Conservation (phyloP, 2,113 vertebrate genomes). For the Carollia perspicillata region DNA sequence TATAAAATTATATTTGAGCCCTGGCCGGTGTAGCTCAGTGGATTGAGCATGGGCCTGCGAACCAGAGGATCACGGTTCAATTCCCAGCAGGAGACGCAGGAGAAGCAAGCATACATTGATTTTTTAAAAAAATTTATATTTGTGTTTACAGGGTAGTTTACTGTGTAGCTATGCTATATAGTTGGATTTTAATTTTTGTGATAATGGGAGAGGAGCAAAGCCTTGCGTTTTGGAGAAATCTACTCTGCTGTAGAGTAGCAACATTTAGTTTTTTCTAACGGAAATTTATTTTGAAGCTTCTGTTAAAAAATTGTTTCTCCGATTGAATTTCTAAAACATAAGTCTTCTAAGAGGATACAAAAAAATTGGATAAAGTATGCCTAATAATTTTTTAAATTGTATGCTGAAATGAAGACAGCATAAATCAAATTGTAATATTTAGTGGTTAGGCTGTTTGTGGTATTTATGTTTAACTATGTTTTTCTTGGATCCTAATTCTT, state of each 20-base stretch:
- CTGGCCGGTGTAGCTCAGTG: too few relatives aligned
- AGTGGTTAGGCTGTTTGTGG: neutral
- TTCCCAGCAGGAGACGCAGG: too few relatives aligned
- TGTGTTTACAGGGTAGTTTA: neutral
- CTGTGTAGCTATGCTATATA: neutral
- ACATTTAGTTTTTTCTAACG: neutral
- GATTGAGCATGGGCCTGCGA: too few relatives aligned
- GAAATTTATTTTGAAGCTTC: constrained; percentile 21
- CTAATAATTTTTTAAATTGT: neutral
- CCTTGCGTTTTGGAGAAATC: neutral
- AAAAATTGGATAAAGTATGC: neutral
- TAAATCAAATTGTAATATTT: constrained; percentile 28
- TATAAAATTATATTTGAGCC: neutral
- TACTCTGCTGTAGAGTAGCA: neutral
- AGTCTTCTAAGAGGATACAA: neutral
- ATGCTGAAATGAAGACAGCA: neutral
- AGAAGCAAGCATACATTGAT: too few relatives aligned
- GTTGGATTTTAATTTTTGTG: neutral
- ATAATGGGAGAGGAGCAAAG: neutral
- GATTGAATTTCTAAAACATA: neutral
- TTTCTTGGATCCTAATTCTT: neutral
- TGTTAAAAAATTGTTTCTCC: neutral
- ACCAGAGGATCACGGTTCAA: too few relatives aligned
- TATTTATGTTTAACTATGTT: neutral
- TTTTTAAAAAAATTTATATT: constrained; percentile 1